Conservation (phyloP, 1,140 invertebrate genomes). For the Diachasma alloeum region DNA sequence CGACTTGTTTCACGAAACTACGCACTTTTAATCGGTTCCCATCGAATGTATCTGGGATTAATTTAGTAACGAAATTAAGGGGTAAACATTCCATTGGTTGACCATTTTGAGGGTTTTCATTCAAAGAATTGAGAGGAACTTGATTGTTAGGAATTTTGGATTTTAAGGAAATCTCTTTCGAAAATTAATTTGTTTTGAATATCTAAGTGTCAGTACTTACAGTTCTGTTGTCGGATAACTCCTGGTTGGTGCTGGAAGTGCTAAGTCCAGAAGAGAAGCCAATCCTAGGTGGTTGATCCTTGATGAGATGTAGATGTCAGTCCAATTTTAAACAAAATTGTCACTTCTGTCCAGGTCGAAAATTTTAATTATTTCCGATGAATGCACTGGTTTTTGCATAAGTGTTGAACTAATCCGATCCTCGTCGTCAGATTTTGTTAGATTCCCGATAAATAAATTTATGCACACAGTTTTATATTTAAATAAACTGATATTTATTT, state of each 20-base stretch:
- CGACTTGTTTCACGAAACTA: constrained; percentile 29
- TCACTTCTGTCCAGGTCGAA: neutral
- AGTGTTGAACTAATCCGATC: too few relatives aligned
- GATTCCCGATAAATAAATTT: too few relatives aligned
- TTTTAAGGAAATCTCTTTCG: neutral
- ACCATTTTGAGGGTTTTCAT: neutral
- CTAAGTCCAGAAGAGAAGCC: neutral
- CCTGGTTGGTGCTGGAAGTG: neutral
- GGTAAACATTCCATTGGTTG: neutral
- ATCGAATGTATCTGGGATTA: constrained; percentile 7
- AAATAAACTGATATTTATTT: too few relatives aligned
- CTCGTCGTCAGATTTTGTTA: too few relatives aligned
- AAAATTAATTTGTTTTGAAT: neutral
- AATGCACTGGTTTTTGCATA: neutral
- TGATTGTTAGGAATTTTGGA: neutral
- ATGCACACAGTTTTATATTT: too few relatives aligned
- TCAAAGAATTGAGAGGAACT: neutral
- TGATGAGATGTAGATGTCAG: neutral
- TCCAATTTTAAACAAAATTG: neutral
- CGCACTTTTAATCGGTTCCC: constrained; percentile 13
- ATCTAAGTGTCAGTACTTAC: neutral
- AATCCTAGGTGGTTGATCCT: neutral
- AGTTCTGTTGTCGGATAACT: neutral
- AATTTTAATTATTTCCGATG: neutral
- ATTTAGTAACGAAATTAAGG: constrained; percentile 17